Evolutionary conservation across 2,888 invertebrate genomes (phyloP).

Genomic region (Acleris emargana): DNA sequence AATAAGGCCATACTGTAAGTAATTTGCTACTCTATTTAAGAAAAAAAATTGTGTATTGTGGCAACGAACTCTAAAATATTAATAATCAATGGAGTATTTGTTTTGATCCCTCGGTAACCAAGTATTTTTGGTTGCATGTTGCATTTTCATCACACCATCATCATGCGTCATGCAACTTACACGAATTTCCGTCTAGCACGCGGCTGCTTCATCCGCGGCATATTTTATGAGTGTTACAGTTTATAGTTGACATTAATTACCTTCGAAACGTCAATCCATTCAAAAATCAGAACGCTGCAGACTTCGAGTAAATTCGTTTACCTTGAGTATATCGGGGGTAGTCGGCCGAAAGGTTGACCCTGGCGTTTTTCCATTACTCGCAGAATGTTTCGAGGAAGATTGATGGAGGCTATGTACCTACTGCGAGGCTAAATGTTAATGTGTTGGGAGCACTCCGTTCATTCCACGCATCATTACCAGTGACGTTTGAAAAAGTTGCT

Average conservation of each 20-base stretch:
- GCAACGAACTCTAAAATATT: neutral
- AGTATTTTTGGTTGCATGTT: too few species aligned
- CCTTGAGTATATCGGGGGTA: constrained; percentile 11
- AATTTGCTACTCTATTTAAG: too few species aligned
- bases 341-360: constrained; percentile 18
- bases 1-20: too few species aligned
- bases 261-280: neutral
- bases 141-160: too few species aligned
- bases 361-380: constrained; percentile 37
- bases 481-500: constrained; percentile 14
- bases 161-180: too few species aligned
- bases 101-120: too few species aligned
- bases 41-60: too few species aligned
- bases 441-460: constrained; percentile 15
- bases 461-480: constrained; percentile 10
- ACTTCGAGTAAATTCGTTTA: constrained; percentile 1
- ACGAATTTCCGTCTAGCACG: too few species aligned
- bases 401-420: constrained; percentile 45
- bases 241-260: neutral
- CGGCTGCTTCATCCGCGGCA: too few species aligned
- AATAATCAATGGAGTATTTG: too few species aligned
- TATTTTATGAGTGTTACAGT: neutral
- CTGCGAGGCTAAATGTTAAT: constrained; percentile 16
- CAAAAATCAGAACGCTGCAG: too few species aligned
- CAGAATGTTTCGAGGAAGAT: constrained; percentile 48